Percentiles rank a stretch among this genome's conserved stretches.
phyloP scores from a whole-genome alignment of 2,888 invertebrate species.

The Hylaea fasciaria region DNA sequence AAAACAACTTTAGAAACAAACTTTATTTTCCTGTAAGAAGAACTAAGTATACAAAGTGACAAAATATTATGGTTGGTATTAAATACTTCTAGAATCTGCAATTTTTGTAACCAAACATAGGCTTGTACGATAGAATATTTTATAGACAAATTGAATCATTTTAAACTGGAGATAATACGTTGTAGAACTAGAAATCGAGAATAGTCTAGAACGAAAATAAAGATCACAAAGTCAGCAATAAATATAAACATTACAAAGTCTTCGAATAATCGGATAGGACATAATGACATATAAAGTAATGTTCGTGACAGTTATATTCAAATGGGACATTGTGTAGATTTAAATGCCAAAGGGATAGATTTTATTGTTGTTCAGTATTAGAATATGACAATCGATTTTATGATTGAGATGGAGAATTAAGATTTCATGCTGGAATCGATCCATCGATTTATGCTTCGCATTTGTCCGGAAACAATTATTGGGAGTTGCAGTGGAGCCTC shows the following conservation, averaged over 20 bases:
- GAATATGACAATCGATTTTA: slow-evolving; percentile 60
- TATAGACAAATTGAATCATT: no score
- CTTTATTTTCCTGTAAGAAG: no score
- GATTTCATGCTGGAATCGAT: slow-evolving; percentile 57
- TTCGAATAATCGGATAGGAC: slow-evolving; percentile 17
- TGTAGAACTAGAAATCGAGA: not conserved
- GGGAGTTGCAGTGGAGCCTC: slow-evolving; percentile 45
- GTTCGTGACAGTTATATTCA: slow-evolving; percentile 32
- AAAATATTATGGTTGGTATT: no score
- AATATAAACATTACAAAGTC: slow-evolving; percentile 15
- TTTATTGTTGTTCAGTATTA: slow-evolving; percentile 47
- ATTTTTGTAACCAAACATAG: no score
- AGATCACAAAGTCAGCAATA: slow-evolving; percentile 8
- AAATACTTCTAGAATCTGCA: no score
- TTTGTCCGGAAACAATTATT: slow-evolving; percentile 68
- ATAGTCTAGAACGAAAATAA: slow-evolving; percentile 9
- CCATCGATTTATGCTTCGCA: slow-evolving; percentile 53
- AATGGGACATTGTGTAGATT: slow-evolving; percentile 46
- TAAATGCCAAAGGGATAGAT: slow-evolving; percentile 58
- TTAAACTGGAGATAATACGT: not conserved
- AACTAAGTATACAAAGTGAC: no score
- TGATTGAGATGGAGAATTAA: slow-evolving; percentile 17
- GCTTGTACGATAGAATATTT: no score
- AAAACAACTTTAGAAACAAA: slow-evolving; percentile 16
- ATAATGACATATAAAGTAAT: slow-evolving; percentile 44